These are phyloP conservation scores for Limnephilus marmoratus DNA, from an alignment of 2,888 invertebrate genomes.

Conservation along the genomic window DNA sequence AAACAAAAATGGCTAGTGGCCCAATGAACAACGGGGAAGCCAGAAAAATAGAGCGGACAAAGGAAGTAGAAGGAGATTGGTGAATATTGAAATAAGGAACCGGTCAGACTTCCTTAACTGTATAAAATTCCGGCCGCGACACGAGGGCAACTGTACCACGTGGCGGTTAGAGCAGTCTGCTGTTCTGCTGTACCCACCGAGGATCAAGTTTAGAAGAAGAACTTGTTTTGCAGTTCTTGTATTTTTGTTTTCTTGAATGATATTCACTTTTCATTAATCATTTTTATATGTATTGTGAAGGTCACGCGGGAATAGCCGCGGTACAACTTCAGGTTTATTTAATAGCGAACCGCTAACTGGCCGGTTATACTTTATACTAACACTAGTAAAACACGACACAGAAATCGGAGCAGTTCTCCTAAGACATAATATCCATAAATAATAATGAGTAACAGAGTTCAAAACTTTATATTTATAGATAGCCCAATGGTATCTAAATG, in stretches of 20 bases:
- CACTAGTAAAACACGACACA: not conserved
- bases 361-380: not conserved
- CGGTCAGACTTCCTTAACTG: conserved; percentile 60
- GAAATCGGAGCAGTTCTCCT: not conserved
- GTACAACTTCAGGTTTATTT: not conserved
- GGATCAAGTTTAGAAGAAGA: conserved; percentile 44
- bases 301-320: not conserved
- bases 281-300: conserved; percentile 31
- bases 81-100: conserved; percentile 56
- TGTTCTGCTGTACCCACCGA: not conserved
- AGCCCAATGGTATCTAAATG: no score
- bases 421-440: no score
- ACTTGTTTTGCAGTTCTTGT: conserved; percentile 45
- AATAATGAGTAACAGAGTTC: no score
- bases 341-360: not conserved
- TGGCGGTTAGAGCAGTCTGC: conserved; percentile 26
- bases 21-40: not conserved
- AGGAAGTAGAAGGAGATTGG: conserved; percentile 27
- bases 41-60: conserved; percentile 17
- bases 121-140: conserved; percentile 50
- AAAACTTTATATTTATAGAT: no score
- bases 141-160: conserved; percentile 30
- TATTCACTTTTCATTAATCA: conserved; percentile 47
- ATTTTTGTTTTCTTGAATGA: conserved; percentile 45
- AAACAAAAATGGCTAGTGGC: not conserved